A percentile compares a stretch with the other conserved stretches of the same genome.
Evolutionary conservation across 2,888 invertebrate species (phyloP).

Genomic region (Malthinus seriepunctatus): DNA sequence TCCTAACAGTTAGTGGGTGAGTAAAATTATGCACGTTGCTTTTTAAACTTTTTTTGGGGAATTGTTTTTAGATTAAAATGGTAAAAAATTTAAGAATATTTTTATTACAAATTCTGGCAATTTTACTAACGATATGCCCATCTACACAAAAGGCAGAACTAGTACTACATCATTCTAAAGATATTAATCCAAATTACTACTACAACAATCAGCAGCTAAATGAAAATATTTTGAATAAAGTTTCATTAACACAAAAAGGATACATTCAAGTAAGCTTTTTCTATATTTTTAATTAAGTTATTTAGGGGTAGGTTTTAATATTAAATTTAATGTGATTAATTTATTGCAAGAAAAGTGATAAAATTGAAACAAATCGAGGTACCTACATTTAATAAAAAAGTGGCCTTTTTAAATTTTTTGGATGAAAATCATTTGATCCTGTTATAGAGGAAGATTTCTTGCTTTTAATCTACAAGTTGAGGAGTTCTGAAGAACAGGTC

Average conservation of each 20-base stretch:
- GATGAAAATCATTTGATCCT: no score
- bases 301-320: no score
- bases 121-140: neutral
- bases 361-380: no score
- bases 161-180: neutral
- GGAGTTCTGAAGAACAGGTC: no score
- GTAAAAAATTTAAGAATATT: neutral
- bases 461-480: no score
- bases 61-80: slow-evolving; percentile 4
- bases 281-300: no score
- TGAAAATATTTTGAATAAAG: slow-evolving; percentile 57
- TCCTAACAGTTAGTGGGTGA: neutral
- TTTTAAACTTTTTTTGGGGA: no score
- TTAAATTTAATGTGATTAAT: no score
- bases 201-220: slow-evolving; percentile 29
- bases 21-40: neutral
- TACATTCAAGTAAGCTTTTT: slow-evolving; percentile 64
- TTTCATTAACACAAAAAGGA: slow-evolving; percentile 67
- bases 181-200: neutral
- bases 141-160: slow-evolving; percentile 2
- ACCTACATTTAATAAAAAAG: no score
- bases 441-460: no score
- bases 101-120: neutral
- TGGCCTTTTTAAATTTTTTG: no score
- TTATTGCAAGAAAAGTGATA: no score